Evolutionary conservation across 2,888 invertebrate genomes (phyloP), one percentile per base, ranked within the genome.

Genomic region (Sarcophaga rosellei): DNA sequence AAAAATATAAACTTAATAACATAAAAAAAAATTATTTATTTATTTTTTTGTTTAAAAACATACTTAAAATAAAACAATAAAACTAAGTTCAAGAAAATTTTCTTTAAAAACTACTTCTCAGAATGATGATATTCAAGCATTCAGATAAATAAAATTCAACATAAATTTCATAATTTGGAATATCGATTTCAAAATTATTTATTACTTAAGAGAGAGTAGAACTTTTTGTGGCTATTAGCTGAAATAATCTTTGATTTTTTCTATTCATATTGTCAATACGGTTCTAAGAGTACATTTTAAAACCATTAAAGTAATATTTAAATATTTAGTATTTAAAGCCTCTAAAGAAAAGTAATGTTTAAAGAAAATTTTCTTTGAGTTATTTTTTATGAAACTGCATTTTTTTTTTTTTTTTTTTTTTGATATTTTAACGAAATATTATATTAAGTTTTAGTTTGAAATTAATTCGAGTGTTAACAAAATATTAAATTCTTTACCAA

Each of bases 1-100:
- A 44, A 74, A 77, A 81, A 72, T 66, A 35, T n/a, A 70, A 35
- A 75, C 65, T 45, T 73, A 81, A 68, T 78, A 77, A 77, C 69
- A 85, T 78, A 68, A 77, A 76, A 63, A 75, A 1, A 87, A 74
- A 3, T 23, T 23, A 23, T 23, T 23, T 23, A 23, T 3, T 23
- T 23, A 2, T 23, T 3, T 85, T 80, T 82, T 63, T 57, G 12
- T 68, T 70, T 61, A 47, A 72, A 11, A 82, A 86, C 88, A 89
- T 90, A 90, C 89, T 91, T 91, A 88, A 88, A 90, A 78, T n/a
- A 61, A 61, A 12, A 59, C 20, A 61, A 6, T 86, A 89, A 91
- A 90, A 88, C 89, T 88, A 90, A 10, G 1, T 61, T 66, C 69
- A 68, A 68, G 77, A 81, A 81, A 85, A 81, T 81, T 78, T 81